Evolutionary conservation across 2,888 invertebrate genomes (phyloP), one percentile per base, ranked within the genome.

Genomic region (Pegoplata infirma): DNA sequence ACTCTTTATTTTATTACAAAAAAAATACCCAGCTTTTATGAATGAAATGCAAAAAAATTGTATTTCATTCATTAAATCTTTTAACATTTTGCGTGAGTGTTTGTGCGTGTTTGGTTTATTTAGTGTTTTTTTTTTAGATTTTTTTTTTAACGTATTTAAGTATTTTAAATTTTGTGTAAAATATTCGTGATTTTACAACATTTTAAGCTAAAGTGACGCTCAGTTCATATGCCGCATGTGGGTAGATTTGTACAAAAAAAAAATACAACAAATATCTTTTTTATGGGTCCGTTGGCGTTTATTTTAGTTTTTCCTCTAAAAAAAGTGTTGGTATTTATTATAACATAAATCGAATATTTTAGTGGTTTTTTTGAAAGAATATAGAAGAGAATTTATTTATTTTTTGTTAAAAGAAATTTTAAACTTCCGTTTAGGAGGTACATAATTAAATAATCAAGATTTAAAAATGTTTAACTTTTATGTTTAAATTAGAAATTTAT

Each of bases 281-380:
- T 76, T 73, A 76, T 76, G 59, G 56, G 46, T 75, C 77, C 73
- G 80, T 81, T 81, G 76, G 78, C 76, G 76, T 73, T 75, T n/a
- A n/a, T 40, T 40, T 40, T 12, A 12, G 3, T 3, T 40, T 40
- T 40, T 40, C 36, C n/a, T 40, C 36, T 40, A 40, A 12, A n/a
- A n/a, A 40, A n/a, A 40, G 36, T n/a, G 36, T 40, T 40, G n/a
- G 36, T n/a, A 40, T 7, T 32, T 32, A 10, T 32, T 32, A 7
- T n/a, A 32, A 1, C 8, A 32, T 32, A 10, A 32, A 32, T 32
- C 12, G 32, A 32, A 32, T 10, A 32, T 32, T 32, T 32, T 32
- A 32, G 12, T n/a, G 12, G 32, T 32, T 1, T n/a, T 32, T 12
- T 32, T 32, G 1, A n/a, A n/a, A 32, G 32, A 32, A 32, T 32